Evolutionary conservation across 2,888 invertebrate genomes (phyloP).

Genomic region (Galerucella calmariensis): DNA sequence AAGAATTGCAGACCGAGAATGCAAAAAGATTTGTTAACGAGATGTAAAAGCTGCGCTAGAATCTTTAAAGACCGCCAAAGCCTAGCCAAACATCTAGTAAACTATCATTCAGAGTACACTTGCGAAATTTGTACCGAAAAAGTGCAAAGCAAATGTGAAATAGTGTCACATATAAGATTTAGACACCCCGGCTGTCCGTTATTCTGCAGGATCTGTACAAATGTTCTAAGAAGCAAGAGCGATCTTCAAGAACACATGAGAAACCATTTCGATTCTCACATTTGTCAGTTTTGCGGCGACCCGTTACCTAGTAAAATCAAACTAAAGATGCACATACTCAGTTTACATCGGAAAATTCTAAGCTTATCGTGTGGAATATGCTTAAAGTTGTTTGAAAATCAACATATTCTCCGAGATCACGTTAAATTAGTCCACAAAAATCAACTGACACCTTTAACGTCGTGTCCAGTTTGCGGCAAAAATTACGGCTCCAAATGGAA

Average conservation of each 20-base stretch:
- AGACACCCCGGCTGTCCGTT: slow-evolving; percentile 69
- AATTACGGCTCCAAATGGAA: slow-evolving; percentile 72
- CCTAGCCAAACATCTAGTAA: slow-evolving; percentile 68
- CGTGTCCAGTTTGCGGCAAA: slow-evolving; percentile 71
- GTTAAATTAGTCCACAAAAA: slow-evolving; percentile 67
- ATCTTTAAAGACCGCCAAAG: slow-evolving; percentile 70
- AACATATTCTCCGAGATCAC: slow-evolving; percentile 69
- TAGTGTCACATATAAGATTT: slow-evolving; percentile 68
- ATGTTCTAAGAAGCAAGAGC: slow-evolving; percentile 67
- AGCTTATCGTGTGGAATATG: slow-evolving; percentile 71
- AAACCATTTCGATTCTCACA: slow-evolving; percentile 68
- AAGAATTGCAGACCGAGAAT: slow-evolving; percentile 67
- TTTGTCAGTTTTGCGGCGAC: slow-evolving; percentile 71
- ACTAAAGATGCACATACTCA: slow-evolving; percentile 70
- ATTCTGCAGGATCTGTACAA: slow-evolving; percentile 67
- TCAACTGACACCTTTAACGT: slow-evolving; percentile 66
- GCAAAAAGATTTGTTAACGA: slow-evolving; percentile 68
- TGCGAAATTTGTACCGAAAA: slow-evolving; percentile 69
- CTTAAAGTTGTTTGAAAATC: slow-evolving; percentile 68
- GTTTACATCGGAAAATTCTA: slow-evolving; percentile 69
- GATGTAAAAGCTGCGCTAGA: slow-evolving; percentile 69
- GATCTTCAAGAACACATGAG: slow-evolving; percentile 67
- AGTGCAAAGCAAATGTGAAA: slow-evolving; percentile 69
- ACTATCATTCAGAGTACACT: slow-evolving; percentile 68
- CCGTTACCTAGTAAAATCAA: slow-evolving; percentile 69